phyloP scores from a whole-genome alignment of 2,888 invertebrate species.

The Mystacides longicornis region DNA sequence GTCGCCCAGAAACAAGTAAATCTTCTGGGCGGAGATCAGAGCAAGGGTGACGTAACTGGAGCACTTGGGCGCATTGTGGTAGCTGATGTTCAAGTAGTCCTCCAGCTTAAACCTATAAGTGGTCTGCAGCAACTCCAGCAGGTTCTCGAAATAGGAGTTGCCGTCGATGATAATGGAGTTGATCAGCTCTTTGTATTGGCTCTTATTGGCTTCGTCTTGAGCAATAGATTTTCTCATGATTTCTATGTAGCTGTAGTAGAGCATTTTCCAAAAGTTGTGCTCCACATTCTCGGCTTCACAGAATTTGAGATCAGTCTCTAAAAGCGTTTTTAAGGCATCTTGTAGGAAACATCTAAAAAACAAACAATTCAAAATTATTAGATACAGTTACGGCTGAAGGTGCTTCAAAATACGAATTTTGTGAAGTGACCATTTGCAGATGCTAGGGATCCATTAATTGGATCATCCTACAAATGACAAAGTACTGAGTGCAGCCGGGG shows the following conservation, averaged over 20 bases:
- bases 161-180: constrained; percentile 73
- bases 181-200: constrained; percentile 57
- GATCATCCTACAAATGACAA: too few relatives aligned
- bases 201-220: constrained; percentile 54
- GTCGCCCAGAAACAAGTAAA: constrained; percentile 86
- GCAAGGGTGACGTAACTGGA: constrained; percentile 64
- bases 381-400: too few relatives aligned
- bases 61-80: constrained; percentile 53
- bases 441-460: too few relatives aligned
- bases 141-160: constrained; percentile 65
- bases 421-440: too few relatives aligned
- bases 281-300: constrained; percentile 83
- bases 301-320: constrained; percentile 76
- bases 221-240: constrained; percentile 62
- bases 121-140: constrained; percentile 65
- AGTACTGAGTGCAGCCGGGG: too few relatives aligned
- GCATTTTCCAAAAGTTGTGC: constrained; percentile 84
- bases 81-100: constrained; percentile 53
- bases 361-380: too few relatives aligned
- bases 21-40: constrained; percentile 78
- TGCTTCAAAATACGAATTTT: too few relatives aligned
- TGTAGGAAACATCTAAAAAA: constrained; percentile 53
- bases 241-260: constrained; percentile 84
- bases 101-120: constrained; percentile 67
- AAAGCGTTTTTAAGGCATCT: constrained; percentile 57